Conservation (phyloP, 37 sponge, comb jelly and placozoan genomes). For the Beroe forskalii region DNA sequence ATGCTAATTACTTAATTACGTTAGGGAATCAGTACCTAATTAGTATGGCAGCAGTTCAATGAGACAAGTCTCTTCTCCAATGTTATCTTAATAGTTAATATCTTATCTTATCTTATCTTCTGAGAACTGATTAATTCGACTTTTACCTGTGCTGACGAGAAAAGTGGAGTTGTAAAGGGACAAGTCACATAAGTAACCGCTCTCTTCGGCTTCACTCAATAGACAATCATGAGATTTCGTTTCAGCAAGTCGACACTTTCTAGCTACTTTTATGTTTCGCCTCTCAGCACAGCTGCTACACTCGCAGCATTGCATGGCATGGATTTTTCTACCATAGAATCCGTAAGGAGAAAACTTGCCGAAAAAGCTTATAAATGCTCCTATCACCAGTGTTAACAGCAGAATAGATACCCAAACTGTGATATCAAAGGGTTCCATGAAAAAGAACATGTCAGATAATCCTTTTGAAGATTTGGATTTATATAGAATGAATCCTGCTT, state of each 20-base stretch:
- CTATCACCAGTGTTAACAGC: neutral
- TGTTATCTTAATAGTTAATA: no score
- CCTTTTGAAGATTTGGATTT: no score
- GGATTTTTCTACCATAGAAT: constrained; percentile 16
- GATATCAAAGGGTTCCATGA: constrained; percentile 9
- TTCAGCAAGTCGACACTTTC: neutral
- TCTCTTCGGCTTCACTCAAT: neutral
- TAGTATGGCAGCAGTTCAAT: no score
- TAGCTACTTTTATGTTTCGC: neutral
- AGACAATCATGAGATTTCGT: neutral
- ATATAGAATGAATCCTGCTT: neutral
- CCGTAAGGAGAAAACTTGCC: constrained; percentile 24
- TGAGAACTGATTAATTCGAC: no score
- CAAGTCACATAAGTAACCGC: neutral
- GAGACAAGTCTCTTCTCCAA: no score
- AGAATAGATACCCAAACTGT: constrained; percentile 24
- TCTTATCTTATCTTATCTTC: no score
- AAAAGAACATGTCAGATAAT: neutral
- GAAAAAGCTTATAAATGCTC: neutral
- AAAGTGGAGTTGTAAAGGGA: neutral
- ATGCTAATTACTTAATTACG: no score
- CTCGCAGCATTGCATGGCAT: neutral
- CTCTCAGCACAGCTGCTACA: neutral
- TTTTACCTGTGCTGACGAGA: constrained; percentile 13
- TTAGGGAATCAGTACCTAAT: no score